A percentile compares a stretch with the other conserved stretches of the same genome.
Evolutionary conservation across 2,113 vertebrate genomes (phyloP).

Genomic region (Chlorodrepanis virens): DNA sequence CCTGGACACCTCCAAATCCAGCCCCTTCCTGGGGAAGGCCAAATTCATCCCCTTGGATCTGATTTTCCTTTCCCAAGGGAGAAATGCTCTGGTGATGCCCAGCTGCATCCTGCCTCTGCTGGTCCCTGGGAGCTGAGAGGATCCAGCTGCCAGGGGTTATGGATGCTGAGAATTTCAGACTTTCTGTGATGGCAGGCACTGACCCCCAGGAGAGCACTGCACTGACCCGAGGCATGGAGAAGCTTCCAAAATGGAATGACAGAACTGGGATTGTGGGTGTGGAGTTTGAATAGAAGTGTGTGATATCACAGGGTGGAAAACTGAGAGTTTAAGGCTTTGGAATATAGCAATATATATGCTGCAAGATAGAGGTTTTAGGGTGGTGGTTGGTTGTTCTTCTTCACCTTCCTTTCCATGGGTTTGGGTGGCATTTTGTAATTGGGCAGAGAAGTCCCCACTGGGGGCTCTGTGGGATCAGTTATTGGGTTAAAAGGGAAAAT

Average conservation of each 20-base stretch:
- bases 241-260: not conserved
- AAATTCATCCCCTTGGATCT: not conserved
- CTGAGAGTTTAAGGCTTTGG: not conserved
- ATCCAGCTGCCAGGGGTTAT: not conserved
- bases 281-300: not conserved
- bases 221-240: not conserved
- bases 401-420: too few relatives aligned
- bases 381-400: too few relatives aligned
- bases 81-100: rapidly evolving
- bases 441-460: too few relatives aligned
- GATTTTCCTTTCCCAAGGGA: not conserved
- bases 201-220: not conserved
- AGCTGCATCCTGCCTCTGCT: not conserved
- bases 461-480: too few relatives aligned
- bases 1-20: not conserved
- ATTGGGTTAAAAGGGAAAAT: too few relatives aligned
- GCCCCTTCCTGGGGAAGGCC: not conserved
- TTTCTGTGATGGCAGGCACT: not conserved
- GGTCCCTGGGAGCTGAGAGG: not conserved
- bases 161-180: not conserved
- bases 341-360: not conserved
- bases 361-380: not conserved
- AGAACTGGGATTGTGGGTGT: not conserved
- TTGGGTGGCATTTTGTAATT: too few relatives aligned
- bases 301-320: not conserved